phyloP scores from a whole-genome alignment of 2,113 vertebrate species.

The Sula dactylatra region DNA sequence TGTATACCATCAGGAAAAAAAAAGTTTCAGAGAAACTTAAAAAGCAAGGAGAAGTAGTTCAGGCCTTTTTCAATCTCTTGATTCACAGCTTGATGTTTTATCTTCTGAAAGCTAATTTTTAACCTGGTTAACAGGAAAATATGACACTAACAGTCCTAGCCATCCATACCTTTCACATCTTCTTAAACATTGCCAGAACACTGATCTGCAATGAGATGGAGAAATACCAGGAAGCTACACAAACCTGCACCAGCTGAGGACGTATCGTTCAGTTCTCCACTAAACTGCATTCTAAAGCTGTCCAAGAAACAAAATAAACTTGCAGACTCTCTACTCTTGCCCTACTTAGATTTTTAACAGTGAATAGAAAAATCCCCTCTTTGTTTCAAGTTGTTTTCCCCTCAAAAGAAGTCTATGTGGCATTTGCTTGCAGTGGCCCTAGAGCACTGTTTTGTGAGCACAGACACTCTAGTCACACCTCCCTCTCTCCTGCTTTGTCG shows the following conservation, averaged over 20 bases:
- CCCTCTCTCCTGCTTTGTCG: neutral
- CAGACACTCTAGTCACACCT: neutral
- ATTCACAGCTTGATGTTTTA: neutral
- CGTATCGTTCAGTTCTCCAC: neutral
- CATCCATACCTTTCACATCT: neutral
- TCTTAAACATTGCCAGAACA: neutral
- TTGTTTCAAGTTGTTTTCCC: neutral
- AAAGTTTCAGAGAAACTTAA: neutral
- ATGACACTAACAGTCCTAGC: neutral
- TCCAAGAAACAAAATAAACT: neutral
- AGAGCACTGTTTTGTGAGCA: neutral
- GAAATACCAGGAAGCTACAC: neutral
- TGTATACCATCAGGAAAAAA: conserved; percentile 25
- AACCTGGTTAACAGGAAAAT: neutral
- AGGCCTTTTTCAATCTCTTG: neutral
- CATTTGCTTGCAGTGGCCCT: neutral
- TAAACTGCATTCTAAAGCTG: neutral
- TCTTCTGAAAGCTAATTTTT: neutral
- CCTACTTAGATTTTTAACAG: neutral
- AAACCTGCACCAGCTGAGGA: neutral
- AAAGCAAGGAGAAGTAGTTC: neutral
- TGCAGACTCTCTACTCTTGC: neutral
- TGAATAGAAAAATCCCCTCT: neutral
- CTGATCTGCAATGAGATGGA: neutral
- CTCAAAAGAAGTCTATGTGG: neutral